Evolutionary conservation across 2,888 invertebrate species (phyloP), one percentile per base, ranked within the genome.

Genomic region (Drosophila lutescens): DNA sequence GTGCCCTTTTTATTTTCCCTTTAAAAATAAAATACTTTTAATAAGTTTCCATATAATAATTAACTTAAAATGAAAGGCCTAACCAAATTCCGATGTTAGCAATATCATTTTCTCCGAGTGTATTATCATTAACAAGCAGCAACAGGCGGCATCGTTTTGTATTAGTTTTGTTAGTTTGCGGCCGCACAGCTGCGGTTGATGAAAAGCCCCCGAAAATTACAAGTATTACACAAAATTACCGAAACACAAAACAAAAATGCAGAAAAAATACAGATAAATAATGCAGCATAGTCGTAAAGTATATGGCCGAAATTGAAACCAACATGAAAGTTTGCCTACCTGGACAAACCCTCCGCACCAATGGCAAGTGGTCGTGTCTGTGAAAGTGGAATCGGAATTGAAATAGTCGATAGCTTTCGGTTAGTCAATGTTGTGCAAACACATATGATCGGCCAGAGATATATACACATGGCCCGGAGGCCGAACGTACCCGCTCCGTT

Each of bases 401-500:
- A 49, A 65, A 65, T 63, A 23, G 63, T 47, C 38, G 66, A 58
- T 46, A 61, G 46, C 44, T 47, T 20, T 82, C 57, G 80, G 79
- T 88, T 86, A 86, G 84, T 86, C 80, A 84, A 83, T 74, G 62
- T 69, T 79, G 80, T 82, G 80, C 72, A 68, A 75, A 84, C 56
- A 72, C 56, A 79, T 46, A 77, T 49, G 43, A 60, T 72, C 47
- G 41, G 34, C 17, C 17, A 50, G 30, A 38, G 17, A 10, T 17
- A n/a, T 43, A 38, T 17, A n/a, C 8, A 30, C 12, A 23, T n/a
- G 36, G 9, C 43, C 41, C 44, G 15, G 8, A 9, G 44, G 38
- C 5, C 36, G n/a, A 41, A 80, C 92, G 91, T 93, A 97, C 97
- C 94, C 96, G 94, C 91, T 97, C 97, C 34, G 97, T 97, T 93